A percentile compares a stretch with the other conserved stretches of the same genome.
Conservation (phyloP, 2,888 invertebrate species). For the Mimas tiliae region DNA sequence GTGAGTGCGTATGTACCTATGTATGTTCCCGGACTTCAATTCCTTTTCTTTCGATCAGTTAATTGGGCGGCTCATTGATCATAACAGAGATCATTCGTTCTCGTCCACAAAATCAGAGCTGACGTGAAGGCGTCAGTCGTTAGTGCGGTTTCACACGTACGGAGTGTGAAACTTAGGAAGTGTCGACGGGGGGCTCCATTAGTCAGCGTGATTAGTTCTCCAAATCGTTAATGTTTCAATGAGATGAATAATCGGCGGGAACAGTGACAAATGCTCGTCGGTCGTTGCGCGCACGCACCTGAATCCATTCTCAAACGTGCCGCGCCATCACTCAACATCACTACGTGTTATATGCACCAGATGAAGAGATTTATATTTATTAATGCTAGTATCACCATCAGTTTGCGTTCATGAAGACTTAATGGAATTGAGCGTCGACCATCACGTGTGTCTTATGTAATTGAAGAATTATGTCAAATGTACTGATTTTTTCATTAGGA, state of each 20-base stretch:
- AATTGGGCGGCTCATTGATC: conserved; percentile 57
- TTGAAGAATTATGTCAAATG: conserved; percentile 8
- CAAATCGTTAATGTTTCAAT: conserved; percentile 82
- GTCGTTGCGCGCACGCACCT: conserved; percentile 78
- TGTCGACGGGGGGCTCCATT: conserved; percentile 84
- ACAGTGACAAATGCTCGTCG: conserved; percentile 82
- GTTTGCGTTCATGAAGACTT: conserved; percentile 45
- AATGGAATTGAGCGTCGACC: conserved; percentile 9
- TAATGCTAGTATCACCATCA: conserved; percentile 63
- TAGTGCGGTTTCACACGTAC: conserved; percentile 46
- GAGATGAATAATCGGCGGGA: conserved; percentile 82
- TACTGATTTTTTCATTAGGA: conserved; percentile 30
- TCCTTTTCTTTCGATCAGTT: conserved; percentile 31
- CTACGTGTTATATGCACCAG: conserved; percentile 67
- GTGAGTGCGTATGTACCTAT: no score
- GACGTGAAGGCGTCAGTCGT: conserved; percentile 57
- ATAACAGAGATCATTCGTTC: conserved; percentile 64
- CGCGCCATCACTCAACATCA: conserved; percentile 74
- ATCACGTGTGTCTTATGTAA: not conserved
- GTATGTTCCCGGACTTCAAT: not conserved
- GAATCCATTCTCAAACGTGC: conserved; percentile 66
- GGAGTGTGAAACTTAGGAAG: conserved; percentile 73
- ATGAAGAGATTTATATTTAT: conserved; percentile 83
- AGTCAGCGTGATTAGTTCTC: conserved; percentile 83
- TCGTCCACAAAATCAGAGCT: conserved; percentile 61